These are phyloP conservation scores for Procambarus virginalis DNA, from an alignment of 1,140 invertebrate genomes.

Conservation along the genomic window DNA sequence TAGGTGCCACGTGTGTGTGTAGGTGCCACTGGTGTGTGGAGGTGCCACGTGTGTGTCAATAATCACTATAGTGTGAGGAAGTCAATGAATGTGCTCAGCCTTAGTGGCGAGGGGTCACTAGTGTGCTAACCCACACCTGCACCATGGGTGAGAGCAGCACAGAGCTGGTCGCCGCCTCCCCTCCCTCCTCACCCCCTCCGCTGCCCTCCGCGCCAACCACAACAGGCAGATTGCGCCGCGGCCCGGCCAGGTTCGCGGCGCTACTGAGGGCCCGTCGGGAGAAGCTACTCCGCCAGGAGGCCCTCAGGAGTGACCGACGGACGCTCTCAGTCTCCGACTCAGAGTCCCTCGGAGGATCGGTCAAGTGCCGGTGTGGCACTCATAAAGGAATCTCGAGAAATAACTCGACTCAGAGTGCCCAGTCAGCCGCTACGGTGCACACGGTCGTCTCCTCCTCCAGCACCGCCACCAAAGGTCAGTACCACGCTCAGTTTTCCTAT, in stretches of 20 bases:
- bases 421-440: constrained; percentile 42
- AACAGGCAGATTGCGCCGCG: neutral
- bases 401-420: constrained; percentile 49
- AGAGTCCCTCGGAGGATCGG: constrained; percentile 19
- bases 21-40: too few relatives aligned
- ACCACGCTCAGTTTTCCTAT: neutral
- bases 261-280: constrained; percentile 25
- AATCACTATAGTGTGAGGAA: too few relatives aligned
- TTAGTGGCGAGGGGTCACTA: too few relatives aligned
- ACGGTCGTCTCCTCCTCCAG: constrained; percentile 38
- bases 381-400: constrained; percentile 42
- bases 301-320: neutral
- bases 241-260: constrained; percentile 29
- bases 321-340: constrained; percentile 37
- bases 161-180: constrained; percentile 40
- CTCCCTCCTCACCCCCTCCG: constrained; percentile 27
- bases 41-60: too few relatives aligned
- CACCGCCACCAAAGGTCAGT: constrained; percentile 22
- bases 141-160: constrained; percentile 48
- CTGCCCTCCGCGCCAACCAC: neutral
- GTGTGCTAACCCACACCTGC: too few relatives aligned
- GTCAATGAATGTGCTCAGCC: too few relatives aligned
- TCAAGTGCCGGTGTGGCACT: constrained; percentile 34
- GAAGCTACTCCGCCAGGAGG: constrained; percentile 11
- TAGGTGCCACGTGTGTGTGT: too few relatives aligned